Conservation (phyloP, 2,797 vertebrate species). For the Australoheros facetus region DNA sequence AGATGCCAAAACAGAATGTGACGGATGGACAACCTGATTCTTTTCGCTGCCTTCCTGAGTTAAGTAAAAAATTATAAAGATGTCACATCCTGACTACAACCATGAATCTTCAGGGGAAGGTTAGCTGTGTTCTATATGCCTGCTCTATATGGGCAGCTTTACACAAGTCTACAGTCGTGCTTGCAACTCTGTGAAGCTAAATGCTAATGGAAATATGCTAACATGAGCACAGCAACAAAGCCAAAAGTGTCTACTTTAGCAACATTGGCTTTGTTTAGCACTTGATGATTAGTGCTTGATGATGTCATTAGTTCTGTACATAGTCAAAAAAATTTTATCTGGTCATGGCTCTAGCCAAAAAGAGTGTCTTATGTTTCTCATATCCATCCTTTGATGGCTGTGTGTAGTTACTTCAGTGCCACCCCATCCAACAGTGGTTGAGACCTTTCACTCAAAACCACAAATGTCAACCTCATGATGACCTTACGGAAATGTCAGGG, state of each 20-base stretch:
- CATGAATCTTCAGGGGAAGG: slow-evolving; percentile 9
- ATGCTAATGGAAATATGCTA: background rate
- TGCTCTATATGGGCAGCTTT: background rate
- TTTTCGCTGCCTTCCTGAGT: slow-evolving; percentile 4
- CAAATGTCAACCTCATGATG: slow-evolving; percentile 35
- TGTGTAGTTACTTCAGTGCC: slow-evolving; percentile 10
- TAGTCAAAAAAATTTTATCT: background rate
- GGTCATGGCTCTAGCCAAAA: background rate
- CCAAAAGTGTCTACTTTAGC: background rate
- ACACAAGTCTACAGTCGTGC: background rate
- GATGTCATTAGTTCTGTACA: background rate
- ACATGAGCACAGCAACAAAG: background rate
- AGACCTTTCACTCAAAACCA: slow-evolving; percentile 42
- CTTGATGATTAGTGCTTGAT: background rate
- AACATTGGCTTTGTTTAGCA: background rate
- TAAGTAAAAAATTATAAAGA: slow-evolving; percentile 17
- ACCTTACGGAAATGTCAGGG: slow-evolving; percentile 28
- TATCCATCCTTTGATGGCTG: background rate
- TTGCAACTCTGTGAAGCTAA: background rate
- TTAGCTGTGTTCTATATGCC: background rate
- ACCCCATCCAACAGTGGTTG: slow-evolving; percentile 5
- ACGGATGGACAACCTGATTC: background rate
- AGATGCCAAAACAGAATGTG: slow-evolving; percentile 14
- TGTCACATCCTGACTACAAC: slow-evolving; percentile 25
- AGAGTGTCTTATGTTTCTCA: background rate